Percentiles rank a stretch among this genome's conserved stretches.
Evolutionary conservation across 2,113 vertebrate genomes (phyloP).

Genomic region (Erythrolamprus reginae): DNA sequence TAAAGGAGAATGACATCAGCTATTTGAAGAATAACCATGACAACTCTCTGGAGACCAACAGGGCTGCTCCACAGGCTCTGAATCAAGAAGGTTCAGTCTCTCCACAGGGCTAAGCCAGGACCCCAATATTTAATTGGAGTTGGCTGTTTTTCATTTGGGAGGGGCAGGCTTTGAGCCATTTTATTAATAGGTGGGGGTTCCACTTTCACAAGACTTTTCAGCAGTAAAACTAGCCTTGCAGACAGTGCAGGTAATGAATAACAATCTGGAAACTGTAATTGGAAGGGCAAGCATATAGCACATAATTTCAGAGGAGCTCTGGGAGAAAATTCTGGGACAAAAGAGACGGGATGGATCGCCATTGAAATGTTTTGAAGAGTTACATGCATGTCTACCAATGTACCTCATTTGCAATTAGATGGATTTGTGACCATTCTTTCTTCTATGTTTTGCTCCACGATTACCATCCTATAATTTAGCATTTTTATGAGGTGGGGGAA

Average conservation of each 20-base stretch:
- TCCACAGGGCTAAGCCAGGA: slow-evolving; percentile 32
- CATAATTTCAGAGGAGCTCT: neutral
- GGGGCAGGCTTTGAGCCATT: neutral
- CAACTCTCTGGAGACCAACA: slow-evolving; percentile 54
- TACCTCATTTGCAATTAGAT: neutral
- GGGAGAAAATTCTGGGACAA: neutral
- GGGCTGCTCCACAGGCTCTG: slow-evolving; percentile 45
- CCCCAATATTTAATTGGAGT: slow-evolving; percentile 21
- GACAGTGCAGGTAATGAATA: neutral
- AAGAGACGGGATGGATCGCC: neutral
- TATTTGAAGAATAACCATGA: slow-evolving; percentile 61
- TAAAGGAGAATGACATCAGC: slow-evolving; percentile 65
- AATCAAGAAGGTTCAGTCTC: slow-evolving; percentile 49
- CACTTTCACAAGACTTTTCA: neutral
- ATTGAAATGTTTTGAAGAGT: neutral
- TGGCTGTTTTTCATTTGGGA: neutral
- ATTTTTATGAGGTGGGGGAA: too few relatives aligned
- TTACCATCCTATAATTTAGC: neutral
- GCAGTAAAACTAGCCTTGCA: neutral
- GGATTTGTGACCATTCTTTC: neutral
- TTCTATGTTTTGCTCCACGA: neutral
- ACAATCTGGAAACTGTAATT: neutral
- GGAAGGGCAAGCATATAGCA: neutral
- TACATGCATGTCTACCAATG: neutral
- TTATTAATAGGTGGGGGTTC: neutral